Evolutionary conservation across 2,797 vertebrate genomes (phyloP).

Genomic region (Limnodromus scolopaceus): DNA sequence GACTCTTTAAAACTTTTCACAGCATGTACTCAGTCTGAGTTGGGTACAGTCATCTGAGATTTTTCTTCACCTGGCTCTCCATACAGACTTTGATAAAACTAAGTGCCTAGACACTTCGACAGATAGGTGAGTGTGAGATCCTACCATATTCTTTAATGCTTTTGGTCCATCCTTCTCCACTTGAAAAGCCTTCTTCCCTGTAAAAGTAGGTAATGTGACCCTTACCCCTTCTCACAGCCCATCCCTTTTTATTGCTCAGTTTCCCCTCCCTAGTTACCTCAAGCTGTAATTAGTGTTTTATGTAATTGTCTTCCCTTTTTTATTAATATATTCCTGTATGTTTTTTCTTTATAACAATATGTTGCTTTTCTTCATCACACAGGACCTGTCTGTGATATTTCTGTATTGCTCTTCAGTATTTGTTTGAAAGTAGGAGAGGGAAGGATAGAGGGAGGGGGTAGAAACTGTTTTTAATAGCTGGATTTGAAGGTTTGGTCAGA

Average conservation of each 20-base stretch:
- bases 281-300: not conserved
- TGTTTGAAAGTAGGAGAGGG: not conserved
- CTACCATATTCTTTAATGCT: not conserved
- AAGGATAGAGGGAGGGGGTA: not conserved
- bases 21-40: rapidly evolving
- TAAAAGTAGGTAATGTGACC: not conserved
- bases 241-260: not conserved
- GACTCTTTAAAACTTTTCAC: not conserved
- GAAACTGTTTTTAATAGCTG: not conserved
- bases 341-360: not conserved
- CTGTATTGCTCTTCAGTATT: not conserved
- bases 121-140: not conserved
- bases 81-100: not conserved
- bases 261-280: not conserved
- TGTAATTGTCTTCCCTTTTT: not conserved
- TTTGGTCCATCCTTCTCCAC: not conserved
- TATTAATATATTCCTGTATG: not conserved
- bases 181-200: not conserved
- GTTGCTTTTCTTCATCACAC: not conserved
- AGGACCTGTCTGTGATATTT: not conserved
- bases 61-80: not conserved
- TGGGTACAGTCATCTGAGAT: not conserved
- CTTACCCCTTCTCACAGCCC: not conserved
- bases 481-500: conserved; percentile 25
- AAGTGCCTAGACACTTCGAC: rapidly evolving